A percentile compares a stretch with the other conserved stretches of the same genome.
Evolutionary conservation across 2,797 vertebrate genomes (phyloP).

Genomic region (Ctenopoma multispine): DNA sequence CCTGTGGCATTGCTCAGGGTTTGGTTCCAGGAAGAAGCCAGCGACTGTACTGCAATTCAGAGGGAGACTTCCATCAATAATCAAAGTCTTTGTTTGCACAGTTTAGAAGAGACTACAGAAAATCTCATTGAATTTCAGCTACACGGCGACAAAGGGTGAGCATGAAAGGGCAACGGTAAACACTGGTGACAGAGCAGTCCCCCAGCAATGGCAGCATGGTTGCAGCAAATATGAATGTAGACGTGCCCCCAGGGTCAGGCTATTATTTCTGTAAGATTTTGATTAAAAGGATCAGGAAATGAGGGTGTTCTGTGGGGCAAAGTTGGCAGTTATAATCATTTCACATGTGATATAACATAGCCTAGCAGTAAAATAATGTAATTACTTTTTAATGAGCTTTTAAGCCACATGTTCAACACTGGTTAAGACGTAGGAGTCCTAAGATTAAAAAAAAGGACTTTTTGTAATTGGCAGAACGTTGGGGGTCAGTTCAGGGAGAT

Average conservation of each 20-base stretch:
- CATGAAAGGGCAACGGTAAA: slow-evolving; percentile 69
- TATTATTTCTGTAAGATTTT: slow-evolving; percentile 61
- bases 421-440: no score
- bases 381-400: no score
- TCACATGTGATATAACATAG: neutral
- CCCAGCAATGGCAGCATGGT: slow-evolving; percentile 53
- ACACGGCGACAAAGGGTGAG: slow-evolving; percentile 56
- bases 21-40: slow-evolving; percentile 76
- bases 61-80: slow-evolving; percentile 60
- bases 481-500: no score
- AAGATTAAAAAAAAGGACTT: no score
- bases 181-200: slow-evolving; percentile 69
- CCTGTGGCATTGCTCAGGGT: slow-evolving; percentile 75
- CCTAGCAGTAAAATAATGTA: no score
- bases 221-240: slow-evolving; percentile 67
- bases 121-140: slow-evolving; percentile 66
- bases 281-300: slow-evolving; percentile 48
- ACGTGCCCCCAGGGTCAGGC: slow-evolving; percentile 58
- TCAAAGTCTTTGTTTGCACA: slow-evolving; percentile 43
- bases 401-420: no score
- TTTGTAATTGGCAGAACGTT: no score
- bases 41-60: slow-evolving; percentile 74
- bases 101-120: slow-evolving; percentile 36
- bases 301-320: slow-evolving; percentile 22
- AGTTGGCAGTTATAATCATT: slow-evolving; percentile 20